Evolutionary conservation across 1,140 invertebrate species (phyloP), one percentile per base, ranked within the genome.

Genomic region (Drosophila eugracilis): DNA sequence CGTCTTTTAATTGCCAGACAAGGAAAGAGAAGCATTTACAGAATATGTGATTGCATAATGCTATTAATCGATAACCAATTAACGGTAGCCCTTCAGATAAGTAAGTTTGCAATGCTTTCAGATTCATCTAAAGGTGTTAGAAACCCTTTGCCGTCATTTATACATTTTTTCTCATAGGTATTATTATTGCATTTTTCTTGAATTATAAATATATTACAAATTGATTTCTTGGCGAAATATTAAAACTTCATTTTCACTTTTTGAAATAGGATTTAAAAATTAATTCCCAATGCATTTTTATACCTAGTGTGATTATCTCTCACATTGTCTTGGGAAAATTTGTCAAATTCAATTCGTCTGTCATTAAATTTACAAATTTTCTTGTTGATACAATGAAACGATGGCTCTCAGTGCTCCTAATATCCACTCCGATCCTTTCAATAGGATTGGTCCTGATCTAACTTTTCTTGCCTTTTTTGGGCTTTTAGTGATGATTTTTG

Each of bases 31-130:
- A 10, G 24, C 53, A 30, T 55, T 37, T 78, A 67, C 52, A 86
- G 67, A 76, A 80, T 74, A 50, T 54, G 37, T 14, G 26, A 52
- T 85, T 85, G 86, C 70, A 63, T 60, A 85, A 85, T 69, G 63
- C 48, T 54, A 62, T 83, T 86, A 74, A 86, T 74, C 75, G 78
- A 70, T 62, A 85, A 79, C 74, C 65, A 85, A 85, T 79, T 85
- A 85, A 72, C 50, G 66, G 34, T 54, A 57, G 28, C 48, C 26
- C 21, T 22, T 7, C 12, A 32, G 42, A 63, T 80, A 55, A 80
- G 72, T 67, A 54, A 72, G 75, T 84, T 84, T 58, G 79, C 57
- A 72, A 79, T 84, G 79, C 79, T 84, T 84, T 84, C 79, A 17
- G 65, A 79, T 79, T 85, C 48, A 30, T 44, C 52, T 62, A 47